Evolutionary conservation across 2,888 invertebrate species (phyloP).

Genomic region (Trachelus tabidus): DNA sequence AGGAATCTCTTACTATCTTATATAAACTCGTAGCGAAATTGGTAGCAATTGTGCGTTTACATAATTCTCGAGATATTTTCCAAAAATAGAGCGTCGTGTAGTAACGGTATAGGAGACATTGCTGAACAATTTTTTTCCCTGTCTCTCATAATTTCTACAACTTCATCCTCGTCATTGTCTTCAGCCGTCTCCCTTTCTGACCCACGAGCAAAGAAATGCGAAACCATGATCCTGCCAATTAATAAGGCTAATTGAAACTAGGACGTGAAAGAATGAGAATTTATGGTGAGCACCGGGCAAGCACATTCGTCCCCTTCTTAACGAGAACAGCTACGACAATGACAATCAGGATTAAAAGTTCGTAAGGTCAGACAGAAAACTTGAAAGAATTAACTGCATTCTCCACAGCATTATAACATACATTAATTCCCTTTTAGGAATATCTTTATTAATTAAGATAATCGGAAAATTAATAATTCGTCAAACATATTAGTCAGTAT

Average conservation of each 20-base stretch:
- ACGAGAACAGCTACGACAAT: not conserved
- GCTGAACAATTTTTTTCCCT: not conserved
- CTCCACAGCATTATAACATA: not conserved
- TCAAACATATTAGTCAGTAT: not conserved
- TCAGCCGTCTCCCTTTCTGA: not conserved
- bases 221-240: slow-evolving; percentile 41
- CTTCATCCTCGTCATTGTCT: not conserved
- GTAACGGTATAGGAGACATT: not conserved
- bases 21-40: slow-evolving; percentile 41
- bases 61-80: slow-evolving; percentile 26
- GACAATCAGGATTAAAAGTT: not conserved
- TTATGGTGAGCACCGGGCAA: slow-evolving; percentile 36
- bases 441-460: not conserved
- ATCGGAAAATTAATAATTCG: not conserved
- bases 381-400: not conserved
- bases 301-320: not conserved
- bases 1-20: slow-evolving; percentile 19
- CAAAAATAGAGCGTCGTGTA: not conserved
- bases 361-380: not conserved
- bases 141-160: not conserved
- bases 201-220: slow-evolving; percentile 27
- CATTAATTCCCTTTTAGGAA: not conserved
- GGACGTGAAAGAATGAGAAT: slow-evolving; percentile 43
- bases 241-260: slow-evolving; percentile 46
- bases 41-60: slow-evolving; percentile 43